Base-by-base conservation (phyloP, 2,888 invertebrate species). In the Nymphalis c-album region DNA sequence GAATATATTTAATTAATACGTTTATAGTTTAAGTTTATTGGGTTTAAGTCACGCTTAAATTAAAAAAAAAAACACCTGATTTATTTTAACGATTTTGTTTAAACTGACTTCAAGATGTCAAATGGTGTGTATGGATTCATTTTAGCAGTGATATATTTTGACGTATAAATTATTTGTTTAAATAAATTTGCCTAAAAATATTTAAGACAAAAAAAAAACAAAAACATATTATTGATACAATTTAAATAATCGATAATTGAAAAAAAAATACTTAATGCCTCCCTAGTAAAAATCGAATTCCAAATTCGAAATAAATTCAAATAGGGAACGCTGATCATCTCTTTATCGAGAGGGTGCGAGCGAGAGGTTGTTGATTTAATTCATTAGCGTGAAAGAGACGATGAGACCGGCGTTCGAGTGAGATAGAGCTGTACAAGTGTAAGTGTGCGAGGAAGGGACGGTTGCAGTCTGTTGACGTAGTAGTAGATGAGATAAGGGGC, bases 321-420 rank as follows among this genome's bases (percentile, higher is more conserved):
- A 87, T 84, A 83, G 83, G 83, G 84, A 85, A 85, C 85, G 82
- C 76, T 77, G 80, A 80, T 81, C 80, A 83, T 84, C 81, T 84
- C 80, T 85, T 80, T 85, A 85, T 86, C 88, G 87, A 85, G 83
- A 85, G 86, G 84, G 88, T 85, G 86, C 82, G 84, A 85, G 91
- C 90, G 88, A 91, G 88, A 89, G 90, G 89, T 86, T 88, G 90
- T 87, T 91, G 91, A 90, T 90, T 89, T 86, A 92, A 92, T 93
- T 93, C 93, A 91, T 93, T 93, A 92, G 91, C 79, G 83, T 72
- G 82, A 86, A 73, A 71, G 86, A 83, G 88, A 86, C 76, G 74
- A 80, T 67, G 75, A 77, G 74, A 83, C 79, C 75, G 80, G 82
- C 81, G 87, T 81, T 83, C 73, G 82, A 86, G 76, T 73, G 85